Evolutionary conservation across 2,888 invertebrate genomes (phyloP).

Genomic region (Drosophila trichaetosa): DNA sequence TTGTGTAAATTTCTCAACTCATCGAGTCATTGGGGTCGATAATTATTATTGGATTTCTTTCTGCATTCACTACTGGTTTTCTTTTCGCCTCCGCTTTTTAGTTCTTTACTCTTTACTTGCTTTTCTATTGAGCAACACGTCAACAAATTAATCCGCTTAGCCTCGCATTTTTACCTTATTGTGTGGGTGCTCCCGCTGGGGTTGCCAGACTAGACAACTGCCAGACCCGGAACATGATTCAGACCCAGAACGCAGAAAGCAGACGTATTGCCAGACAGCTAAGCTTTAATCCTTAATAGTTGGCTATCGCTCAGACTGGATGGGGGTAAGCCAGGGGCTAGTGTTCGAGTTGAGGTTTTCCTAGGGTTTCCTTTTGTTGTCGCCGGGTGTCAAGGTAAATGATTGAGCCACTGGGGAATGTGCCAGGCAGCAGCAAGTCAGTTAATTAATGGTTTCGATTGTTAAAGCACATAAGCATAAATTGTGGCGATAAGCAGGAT

Average conservation of each 20-base stretch:
- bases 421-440: constrained; percentile 31
- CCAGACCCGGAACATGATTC: constrained; percentile 46
- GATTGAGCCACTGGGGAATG: constrained; percentile 55
- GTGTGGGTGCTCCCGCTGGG: constrained; percentile 57
- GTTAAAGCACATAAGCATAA: constrained; percentile 32
- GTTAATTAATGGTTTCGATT: constrained; percentile 68
- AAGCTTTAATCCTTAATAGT: constrained; percentile 75
- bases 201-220: constrained; percentile 63
- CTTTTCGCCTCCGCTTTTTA: constrained; percentile 22
- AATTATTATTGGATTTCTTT: constrained; percentile 74
- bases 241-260: constrained; percentile 18
- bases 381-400: constrained; percentile 64
- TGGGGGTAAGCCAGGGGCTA: constrained; percentile 1
- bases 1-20: constrained; percentile 16
- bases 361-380: constrained; percentile 59
- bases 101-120: constrained; percentile 13
- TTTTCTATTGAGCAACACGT: constrained; percentile 67
- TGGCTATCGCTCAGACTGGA: constrained; percentile 24
- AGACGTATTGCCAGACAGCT: constrained; percentile 73
- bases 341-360: constrained; percentile 30
- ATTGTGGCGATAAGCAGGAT: constrained; percentile 33
- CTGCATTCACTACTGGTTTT: constrained; percentile 62
- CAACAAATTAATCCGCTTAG: constrained; percentile 77
- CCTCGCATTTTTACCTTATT: constrained; percentile 59
- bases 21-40: constrained; percentile 50